Evolutionary conservation across 2,888 invertebrate species (phyloP).

Genomic region (Lasioglossum lativentre): DNA sequence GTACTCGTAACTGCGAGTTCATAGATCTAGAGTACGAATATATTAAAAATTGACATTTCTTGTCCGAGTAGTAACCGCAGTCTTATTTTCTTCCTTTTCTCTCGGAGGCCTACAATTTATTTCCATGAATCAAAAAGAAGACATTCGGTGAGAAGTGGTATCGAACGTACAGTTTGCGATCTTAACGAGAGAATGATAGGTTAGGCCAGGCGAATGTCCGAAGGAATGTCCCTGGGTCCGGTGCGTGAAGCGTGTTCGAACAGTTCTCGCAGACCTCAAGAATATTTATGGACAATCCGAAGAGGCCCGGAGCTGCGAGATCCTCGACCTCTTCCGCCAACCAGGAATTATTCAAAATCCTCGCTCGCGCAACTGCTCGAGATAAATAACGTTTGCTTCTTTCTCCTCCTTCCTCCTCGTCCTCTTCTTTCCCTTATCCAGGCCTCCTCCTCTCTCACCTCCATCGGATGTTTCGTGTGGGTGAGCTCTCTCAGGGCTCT

Average conservation of each 20-base stretch:
- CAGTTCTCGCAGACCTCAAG: constrained; percentile 37
- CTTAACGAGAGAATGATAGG: neutral
- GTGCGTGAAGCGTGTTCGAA: constrained; percentile 43
- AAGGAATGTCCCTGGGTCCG: constrained; percentile 14
- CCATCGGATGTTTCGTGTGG: constrained; percentile 77
- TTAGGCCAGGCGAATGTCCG: neutral
- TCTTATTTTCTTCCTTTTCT: too few relatives aligned
- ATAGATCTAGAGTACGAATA: neutral
- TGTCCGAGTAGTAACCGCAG: too few relatives aligned
- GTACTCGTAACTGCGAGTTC: neutral
- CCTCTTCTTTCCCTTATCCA: constrained; percentile 70
- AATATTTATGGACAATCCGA: constrained; percentile 64
- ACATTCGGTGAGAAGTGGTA: neutral
- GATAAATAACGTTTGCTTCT: constrained; percentile 82
- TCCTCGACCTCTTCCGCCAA: constrained; percentile 72
- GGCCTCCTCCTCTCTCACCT: constrained; percentile 66
- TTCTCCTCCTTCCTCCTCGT: constrained; percentile 66
- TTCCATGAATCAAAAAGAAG: neutral
- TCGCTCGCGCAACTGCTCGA: constrained; percentile 79
- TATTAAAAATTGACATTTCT: neutral
- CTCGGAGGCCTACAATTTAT: neutral
- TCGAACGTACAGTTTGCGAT: neutral
- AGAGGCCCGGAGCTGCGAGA: constrained; percentile 66
- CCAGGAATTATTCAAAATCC: constrained; percentile 82
- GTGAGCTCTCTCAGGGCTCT: constrained; percentile 76